Evolutionary conservation across 2,888 invertebrate species (phyloP).

Genomic region (Heliconius erato): DNA sequence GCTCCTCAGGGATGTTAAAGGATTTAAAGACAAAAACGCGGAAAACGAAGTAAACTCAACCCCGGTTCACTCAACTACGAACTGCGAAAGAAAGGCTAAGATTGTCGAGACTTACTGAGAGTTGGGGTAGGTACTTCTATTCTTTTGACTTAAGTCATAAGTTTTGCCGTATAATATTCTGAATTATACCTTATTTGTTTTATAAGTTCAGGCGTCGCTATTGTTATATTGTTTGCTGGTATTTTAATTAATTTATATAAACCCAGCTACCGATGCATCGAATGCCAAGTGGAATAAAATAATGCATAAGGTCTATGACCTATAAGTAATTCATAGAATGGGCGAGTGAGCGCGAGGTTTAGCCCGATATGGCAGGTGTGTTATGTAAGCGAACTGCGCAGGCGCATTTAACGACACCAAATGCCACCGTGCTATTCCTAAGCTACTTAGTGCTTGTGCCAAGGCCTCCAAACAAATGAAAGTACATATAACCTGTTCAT

Average conservation of each 20-base stretch:
- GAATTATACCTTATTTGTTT: neutral
- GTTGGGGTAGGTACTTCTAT: conserved; percentile 1
- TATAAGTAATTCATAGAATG: conserved; percentile 85
- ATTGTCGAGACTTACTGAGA: conserved; percentile 61
- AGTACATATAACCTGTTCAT: conserved; percentile 67
- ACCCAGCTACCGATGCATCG: conserved; percentile 63
- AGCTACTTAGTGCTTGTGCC: conserved; percentile 72
- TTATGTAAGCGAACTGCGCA: conserved; percentile 80
- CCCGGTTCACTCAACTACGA: conserved; percentile 57
- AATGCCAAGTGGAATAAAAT: conserved; percentile 71
- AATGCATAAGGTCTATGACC: conserved; percentile 82
- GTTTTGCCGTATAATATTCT: neutral
- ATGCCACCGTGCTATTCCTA: conserved; percentile 78
- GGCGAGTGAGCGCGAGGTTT: conserved; percentile 82
- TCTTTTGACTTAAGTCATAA: conserved; percentile 10
- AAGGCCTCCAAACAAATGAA: conserved; percentile 79
- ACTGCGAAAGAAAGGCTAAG: conserved; percentile 60
- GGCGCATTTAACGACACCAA: conserved; percentile 69
- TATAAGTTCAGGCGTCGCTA: neutral
- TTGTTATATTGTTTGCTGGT: conserved; percentile 25
- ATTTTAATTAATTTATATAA: conserved; percentile 51
- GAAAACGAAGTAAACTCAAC: conserved; percentile 60
- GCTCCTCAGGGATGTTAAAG: conserved; percentile 66
- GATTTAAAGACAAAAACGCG: conserved; percentile 62
- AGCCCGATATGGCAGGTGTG: conserved; percentile 84